phyloP scores from a whole-genome alignment of 2,888 invertebrate species.

The Lochmaea capreae region DNA sequence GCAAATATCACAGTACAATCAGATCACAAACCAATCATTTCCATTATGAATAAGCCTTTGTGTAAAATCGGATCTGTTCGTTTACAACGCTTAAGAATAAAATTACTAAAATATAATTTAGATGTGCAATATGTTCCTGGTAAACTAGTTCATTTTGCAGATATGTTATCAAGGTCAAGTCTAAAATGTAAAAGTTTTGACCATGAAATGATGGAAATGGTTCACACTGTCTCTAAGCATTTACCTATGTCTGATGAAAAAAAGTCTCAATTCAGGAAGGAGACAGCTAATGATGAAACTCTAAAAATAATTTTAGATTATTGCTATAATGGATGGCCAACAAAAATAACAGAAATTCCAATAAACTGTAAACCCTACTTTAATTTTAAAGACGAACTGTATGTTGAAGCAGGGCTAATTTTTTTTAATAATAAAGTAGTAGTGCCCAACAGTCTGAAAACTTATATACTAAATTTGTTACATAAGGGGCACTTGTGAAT shows the following conservation, averaged over 20 bases:
- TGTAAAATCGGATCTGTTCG: no score
- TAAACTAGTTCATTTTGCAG: conserved; percentile 46
- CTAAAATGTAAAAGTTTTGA: conserved; percentile 34
- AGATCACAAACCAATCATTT: no score
- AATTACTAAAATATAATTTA: no score
- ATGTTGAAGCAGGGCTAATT: conserved; percentile 41
- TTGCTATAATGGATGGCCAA: conserved; percentile 45
- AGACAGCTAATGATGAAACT: conserved; percentile 33
- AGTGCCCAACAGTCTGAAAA: conserved; percentile 8
- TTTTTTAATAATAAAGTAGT: conserved; percentile 20
- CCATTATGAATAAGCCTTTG: no score
- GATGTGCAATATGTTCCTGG: no score
- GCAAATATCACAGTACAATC: no score
- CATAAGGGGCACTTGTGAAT: conserved; percentile 38
- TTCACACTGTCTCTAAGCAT: no score
- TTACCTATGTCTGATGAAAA: conserved; percentile 40
- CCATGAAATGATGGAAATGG: conserved; percentile 42
- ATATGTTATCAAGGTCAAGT: conserved; percentile 43
- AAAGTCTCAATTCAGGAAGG: conserved; percentile 35
- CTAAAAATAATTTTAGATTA: conserved; percentile 39
- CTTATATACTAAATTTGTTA: conserved; percentile 37
- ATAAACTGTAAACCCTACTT: conserved; percentile 33
- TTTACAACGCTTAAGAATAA: no score
- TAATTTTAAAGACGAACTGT: conserved; percentile 37
- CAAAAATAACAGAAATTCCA: conserved; percentile 27